Evolutionary conservation across 2,888 invertebrate species (phyloP), one percentile per base, ranked within the genome.

Genomic region (Pimpla rufipes): DNA sequence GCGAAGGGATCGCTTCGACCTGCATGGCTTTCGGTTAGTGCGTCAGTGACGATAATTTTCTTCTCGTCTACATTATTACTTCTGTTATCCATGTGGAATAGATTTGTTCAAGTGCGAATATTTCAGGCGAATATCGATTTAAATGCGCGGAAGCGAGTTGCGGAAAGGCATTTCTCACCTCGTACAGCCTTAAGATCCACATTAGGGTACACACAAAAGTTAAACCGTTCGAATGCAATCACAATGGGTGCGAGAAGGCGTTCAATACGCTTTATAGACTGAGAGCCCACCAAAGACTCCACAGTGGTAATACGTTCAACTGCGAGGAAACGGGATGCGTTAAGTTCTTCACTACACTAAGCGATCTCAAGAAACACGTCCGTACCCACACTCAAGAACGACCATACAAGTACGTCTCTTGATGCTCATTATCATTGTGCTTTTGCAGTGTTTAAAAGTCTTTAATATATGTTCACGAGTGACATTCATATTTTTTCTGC

Each of bases 221-320:
- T 81, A 98, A 98, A 94, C 98, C 98, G 0, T 99, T 98, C 92
- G 96, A 96, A 90, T 99, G 99, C 93, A 95, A 95, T 86, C 96
- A 96, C 81, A 95, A 94, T 79, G 97, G 96, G 80, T 99, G 98
- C 94, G 96, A 96, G 89, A 98, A 98, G 94, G 97, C 98, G 62
- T 99, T 98, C 94, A 98, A 98, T 93, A 99, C 98, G 76, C 95
- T 98, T 74, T 99, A 99, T 94, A 97, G 97, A 93, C 94, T 98
- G 90, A 95, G 97, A 93, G 98, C 98, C 73, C 98, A 98, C 93
- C 96, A 98, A 93, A 95, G 98, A 88, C 94, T 99, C 80, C 99
- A 99, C 94, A 98, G 97, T 91, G 99, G 99, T 10, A 96, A 98
- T 93, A 98, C 98, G 7, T 99, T 99, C 93, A 98, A 98, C 94